Evolutionary conservation across 2,888 invertebrate genomes (phyloP), one percentile per base, ranked within the genome.

Genomic region (Athetis lepigone): DNA sequence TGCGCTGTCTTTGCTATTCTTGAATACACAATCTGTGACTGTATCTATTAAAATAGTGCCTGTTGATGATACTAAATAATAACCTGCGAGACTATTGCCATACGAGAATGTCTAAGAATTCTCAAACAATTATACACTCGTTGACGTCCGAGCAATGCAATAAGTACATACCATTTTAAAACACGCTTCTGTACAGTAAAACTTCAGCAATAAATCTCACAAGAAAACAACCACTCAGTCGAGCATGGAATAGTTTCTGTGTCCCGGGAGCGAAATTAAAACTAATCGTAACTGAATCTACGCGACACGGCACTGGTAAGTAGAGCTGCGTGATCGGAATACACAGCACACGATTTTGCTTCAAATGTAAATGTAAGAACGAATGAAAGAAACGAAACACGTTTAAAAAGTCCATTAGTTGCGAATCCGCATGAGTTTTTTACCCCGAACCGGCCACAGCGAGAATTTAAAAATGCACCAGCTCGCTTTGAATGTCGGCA

Each of bases 401-500:
- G 80, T 82, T 87, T 83, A 85, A 87, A 88, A 87, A 85, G 84
- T 85, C 86, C 85, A 89, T 87, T 87, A 86, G 82, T 81, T 76
- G 80, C 79, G 72, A 81, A 81, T 76, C 55, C 71, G 78, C 76
- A 70, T 61, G 80, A 84, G 79, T 81, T 86, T 86, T 83, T 83
- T 83, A 68, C 79, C 66, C 73, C 68, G 80, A 79, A 85, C 89
- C 74, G 86, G 72, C 85, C 84, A 84, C 79, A 75, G 80, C 57
- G 79, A 75, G 82, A 85, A 85, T 90, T 92, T 91, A 91, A 93
- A 92, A 93, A 93, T 93, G 90, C 88, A 92, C 73, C 82, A 85
- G 77, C 80, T 65, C 81, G 80, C 90, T 92, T 92, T 93, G 91
- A 90, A 90, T 82, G 88, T 83, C 85, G 86, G 80, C 89, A 85